These are phyloP conservation scores for Melanotaenia parkinsoni DNA, from an alignment of 2,797 vertebrate species.

Conservation along the genomic window DNA sequence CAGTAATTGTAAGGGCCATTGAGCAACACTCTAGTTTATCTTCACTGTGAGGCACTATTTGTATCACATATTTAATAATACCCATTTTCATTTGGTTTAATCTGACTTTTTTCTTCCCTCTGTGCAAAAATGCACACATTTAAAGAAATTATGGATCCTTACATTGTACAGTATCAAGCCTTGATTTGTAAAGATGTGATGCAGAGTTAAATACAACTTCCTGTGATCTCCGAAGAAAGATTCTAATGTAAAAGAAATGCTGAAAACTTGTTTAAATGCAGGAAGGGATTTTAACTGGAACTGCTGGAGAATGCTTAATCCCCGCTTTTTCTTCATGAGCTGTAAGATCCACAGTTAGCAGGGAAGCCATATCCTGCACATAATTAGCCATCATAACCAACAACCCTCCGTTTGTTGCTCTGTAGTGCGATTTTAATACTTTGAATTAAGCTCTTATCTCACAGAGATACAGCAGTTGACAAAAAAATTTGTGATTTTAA, in stretches of 20 bases:
- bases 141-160: slow-evolving; percentile 1
- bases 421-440: slow-evolving; percentile 18
- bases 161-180: slow-evolving; percentile 1
- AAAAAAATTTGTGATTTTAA: slow-evolving; percentile 33
- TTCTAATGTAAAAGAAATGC: slow-evolving; percentile 24
- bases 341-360: slow-evolving; percentile 36
- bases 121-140: slow-evolving; percentile 10
- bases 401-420: slow-evolving; percentile 41
- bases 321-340: slow-evolving; percentile 12
- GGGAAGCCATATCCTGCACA: slow-evolving; percentile 47
- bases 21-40: slow-evolving; percentile 63
- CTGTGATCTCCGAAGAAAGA: slow-evolving; percentile 16
- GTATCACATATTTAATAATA: slow-evolving; percentile 67
- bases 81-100: slow-evolving; percentile 20
- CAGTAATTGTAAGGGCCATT: slow-evolving; percentile 58
- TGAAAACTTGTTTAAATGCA: slow-evolving; percentile 44
- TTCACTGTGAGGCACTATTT: slow-evolving; percentile 64
- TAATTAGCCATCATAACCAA: slow-evolving; percentile 62
- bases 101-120: slow-evolving; percentile 5
- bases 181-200: slow-evolving; percentile 20
- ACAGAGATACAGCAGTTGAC: slow-evolving; percentile 48
- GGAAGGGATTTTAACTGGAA: slow-evolving; percentile 18
- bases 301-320: slow-evolving; percentile 34
- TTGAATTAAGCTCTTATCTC: slow-evolving; percentile 5
- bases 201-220: slow-evolving; percentile 10